These are phyloP conservation scores for Platysteira castanea DNA, from an alignment of 2,113 vertebrate species.

Conservation along the genomic window DNA sequence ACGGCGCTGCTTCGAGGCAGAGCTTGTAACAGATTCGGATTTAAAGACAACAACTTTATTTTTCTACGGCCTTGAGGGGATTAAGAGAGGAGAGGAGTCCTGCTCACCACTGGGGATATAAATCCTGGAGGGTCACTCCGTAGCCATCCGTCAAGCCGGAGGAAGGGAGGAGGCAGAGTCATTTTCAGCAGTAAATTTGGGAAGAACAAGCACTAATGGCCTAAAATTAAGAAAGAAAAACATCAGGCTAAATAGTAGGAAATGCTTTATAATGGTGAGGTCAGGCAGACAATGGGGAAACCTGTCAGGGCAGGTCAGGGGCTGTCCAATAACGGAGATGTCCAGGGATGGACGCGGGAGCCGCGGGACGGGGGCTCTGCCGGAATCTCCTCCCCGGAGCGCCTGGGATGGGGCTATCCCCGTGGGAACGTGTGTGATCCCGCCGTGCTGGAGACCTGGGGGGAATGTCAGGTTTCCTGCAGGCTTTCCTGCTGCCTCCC, in stretches of 20 bases:
- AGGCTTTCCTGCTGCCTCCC: background rate
- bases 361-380: rapidly evolving
- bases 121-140: slow-evolving; percentile 51
- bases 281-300: slow-evolving; percentile 62
- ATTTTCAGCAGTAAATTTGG: slow-evolving; percentile 65
- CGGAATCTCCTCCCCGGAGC: rapidly evolving
- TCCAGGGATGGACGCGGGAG: background rate
- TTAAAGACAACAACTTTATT: background rate
- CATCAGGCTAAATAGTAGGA: slow-evolving; percentile 69
- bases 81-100: slow-evolving; percentile 16
- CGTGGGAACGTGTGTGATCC: rapidly evolving
- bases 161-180: slow-evolving; percentile 67
- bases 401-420: rapidly evolving
- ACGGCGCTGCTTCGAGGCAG: background rate
- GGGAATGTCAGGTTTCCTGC: background rate
- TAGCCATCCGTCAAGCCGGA: slow-evolving; percentile 48
- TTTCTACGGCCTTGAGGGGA: background rate
- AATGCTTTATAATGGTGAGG: slow-evolving; percentile 59
- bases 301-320: slow-evolving; percentile 40
- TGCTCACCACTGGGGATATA: background rate
- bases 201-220: slow-evolving; percentile 67
- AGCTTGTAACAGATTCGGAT: background rate
- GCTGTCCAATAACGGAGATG: background rate
- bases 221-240: slow-evolving; percentile 70
- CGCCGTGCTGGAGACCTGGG: rapidly evolving